phyloP scores from a whole-genome alignment of 1,140 invertebrate species.

The Ips typographus region DNA sequence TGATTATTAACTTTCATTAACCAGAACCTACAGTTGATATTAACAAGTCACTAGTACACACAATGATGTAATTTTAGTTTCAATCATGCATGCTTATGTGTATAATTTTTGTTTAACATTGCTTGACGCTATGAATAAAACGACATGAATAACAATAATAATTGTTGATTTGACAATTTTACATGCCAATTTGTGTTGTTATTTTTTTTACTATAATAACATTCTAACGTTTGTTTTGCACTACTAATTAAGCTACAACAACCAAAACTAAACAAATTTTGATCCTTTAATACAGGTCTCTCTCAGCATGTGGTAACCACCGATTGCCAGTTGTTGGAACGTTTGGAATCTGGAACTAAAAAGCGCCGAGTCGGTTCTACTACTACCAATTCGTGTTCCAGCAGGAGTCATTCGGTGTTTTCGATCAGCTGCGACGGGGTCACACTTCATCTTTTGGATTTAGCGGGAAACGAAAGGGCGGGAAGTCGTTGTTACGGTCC shows the following conservation, averaged over 20 bases:
- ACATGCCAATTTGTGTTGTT: no score
- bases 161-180: no score
- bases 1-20: background rate
- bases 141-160: no score
- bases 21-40: background rate
- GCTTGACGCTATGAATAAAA: no score
- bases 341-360: conserved; percentile 55
- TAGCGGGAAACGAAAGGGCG: conserved; percentile 60
- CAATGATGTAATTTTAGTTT: no score
- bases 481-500: conserved; percentile 41
- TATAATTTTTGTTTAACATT: no score
- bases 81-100: no score
- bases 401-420: conserved; percentile 67
- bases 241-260: no score
- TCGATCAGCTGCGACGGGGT: conserved; percentile 54
- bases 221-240: no score
- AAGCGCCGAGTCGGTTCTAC: conserved; percentile 58
- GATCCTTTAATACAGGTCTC: conserved; percentile 53
- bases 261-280: no score
- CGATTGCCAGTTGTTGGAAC: conserved; percentile 52
- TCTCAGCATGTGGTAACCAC: conserved; percentile 57
- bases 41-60: no score
- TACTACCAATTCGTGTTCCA: conserved; percentile 57
- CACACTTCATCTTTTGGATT: conserved; percentile 67
- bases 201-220: no score